Base-by-base conservation (phyloP, 2,888 invertebrate species). In the Nineta flava region DNA sequence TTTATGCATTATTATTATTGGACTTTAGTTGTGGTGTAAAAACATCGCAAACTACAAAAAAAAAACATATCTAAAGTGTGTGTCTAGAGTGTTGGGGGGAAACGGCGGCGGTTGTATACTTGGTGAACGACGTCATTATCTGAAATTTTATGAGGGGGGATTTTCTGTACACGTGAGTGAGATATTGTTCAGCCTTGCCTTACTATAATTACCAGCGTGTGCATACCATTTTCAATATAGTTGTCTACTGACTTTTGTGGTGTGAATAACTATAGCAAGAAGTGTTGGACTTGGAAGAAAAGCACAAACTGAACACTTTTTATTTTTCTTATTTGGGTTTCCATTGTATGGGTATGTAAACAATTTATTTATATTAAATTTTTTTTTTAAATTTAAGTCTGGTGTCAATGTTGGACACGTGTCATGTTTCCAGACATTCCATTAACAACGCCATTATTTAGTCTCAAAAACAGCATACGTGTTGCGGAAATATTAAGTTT, bases 331-430 rank as follows among this genome's bases (percentile, higher is more conserved):
- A 26, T 26, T 59, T 53, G 52, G 50, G 57, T 66, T 63, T 65
- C 65, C 70, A 60, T 72, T 72, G 72, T 71, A 72, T 72, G 72
- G 72, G 72, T 72, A 63, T 71, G 72, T 68, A 43, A 49, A 48
- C 46, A 46, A 52, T 50, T 32, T 52, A 17, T 32, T 43, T 19
- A 43, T n/a, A 32, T 46, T 47, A 47, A 43, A 40, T 48, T 16
- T 44, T 40, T 26, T 38, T 21, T 40, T 26, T 5, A 35, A 2
- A n/a, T 16, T 19, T n/a, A 10, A 19, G 3, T 12, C 21, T n/a
- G n/a, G n/a, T n/a, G n/a, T n/a, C n/a, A n/a, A n/a, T n/a, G n/a
- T n/a, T n/a, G n/a, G n/a, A n/a, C 10, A 32, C 38, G 44, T 34
- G 41, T 41, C 5, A 16, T 13, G 17, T 71, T n/a, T 19, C 67